Percentiles rank a stretch among this genome's conserved stretches.
Evolutionary conservation across 2,888 invertebrate species (phyloP).

Genomic region (Trichacis sp.): DNA sequence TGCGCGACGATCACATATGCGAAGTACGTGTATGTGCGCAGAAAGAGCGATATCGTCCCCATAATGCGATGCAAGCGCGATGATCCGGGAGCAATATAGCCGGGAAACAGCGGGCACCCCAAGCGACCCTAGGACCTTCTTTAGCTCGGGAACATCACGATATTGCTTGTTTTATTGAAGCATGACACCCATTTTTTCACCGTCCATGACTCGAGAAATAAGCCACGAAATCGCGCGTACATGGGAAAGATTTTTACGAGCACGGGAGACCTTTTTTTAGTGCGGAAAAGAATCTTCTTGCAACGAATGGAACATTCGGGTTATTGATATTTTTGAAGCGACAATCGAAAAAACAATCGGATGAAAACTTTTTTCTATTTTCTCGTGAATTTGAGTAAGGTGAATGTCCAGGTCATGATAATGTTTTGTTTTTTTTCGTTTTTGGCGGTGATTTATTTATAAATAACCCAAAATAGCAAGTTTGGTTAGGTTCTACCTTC

Average conservation of each 20-base stretch:
- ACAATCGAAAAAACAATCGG: no score
- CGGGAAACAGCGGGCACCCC: conserved; percentile 27
- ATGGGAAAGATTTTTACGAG: conserved; percentile 34
- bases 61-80: conserved; percentile 66
- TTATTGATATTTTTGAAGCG: no score
- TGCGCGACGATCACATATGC: conserved; percentile 17
- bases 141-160: conserved; percentile 63
- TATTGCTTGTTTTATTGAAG: conserved; percentile 68
- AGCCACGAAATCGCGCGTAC: conserved; percentile 39
- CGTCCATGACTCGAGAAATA: conserved; percentile 35
- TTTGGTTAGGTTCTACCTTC: no score
- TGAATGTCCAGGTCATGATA: no score
- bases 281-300: no score
- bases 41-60: conserved; percentile 63
- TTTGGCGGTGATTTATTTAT: no score
- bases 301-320: no score
- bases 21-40: conserved; percentile 45
- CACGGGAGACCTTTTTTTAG: not conserved
- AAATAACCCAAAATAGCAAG: no score
- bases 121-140: conserved; percentile 50
- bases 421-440: no score
- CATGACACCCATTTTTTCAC: conserved; percentile 63
- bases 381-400: no score
- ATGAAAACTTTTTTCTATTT: no score
- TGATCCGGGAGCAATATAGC: conserved; percentile 66